These are phyloP conservation scores for Triops longicaudatus DNA, from an alignment of 1,140 invertebrate species.

Conservation along the genomic window DNA sequence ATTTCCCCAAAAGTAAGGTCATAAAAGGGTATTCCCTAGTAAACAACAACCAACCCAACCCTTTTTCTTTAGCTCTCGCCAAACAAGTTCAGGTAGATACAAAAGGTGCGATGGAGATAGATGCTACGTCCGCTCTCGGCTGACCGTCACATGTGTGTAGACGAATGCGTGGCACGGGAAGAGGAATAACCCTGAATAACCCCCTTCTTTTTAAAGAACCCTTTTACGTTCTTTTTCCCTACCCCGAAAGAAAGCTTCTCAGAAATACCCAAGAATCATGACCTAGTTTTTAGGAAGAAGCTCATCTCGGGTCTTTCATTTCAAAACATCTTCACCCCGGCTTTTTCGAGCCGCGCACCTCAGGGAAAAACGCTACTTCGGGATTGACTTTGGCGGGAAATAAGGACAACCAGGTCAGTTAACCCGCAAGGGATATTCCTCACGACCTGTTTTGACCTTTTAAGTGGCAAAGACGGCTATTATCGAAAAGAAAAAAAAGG, in stretches of 20 bases:
- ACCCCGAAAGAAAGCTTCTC: background rate
- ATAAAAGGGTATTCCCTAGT: conserved; percentile 7
- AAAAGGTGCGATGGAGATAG: background rate
- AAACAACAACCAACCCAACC: background rate
- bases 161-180: background rate
- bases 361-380: background rate
- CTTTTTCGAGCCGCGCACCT: background rate
- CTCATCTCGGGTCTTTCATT: background rate
- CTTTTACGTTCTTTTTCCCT: background rate
- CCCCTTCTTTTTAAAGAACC: background rate
- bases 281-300: background rate
- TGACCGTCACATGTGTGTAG: background rate
- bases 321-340: background rate
- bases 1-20: conserved; percentile 8
- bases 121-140: background rate
- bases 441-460: background rate
- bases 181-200: background rate
- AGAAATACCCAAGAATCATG: background rate
- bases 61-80: background rate
- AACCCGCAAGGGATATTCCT: background rate
- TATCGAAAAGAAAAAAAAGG: background rate
- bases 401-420: conserved; percentile 3
- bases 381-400: conserved; percentile 1
- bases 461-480: background rate
- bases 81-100: conserved; percentile 12